Evolutionary conservation across 2,113 vertebrate species (phyloP), one percentile per base, ranked within the genome.

Genomic region (Copsychus sechellarum): DNA sequence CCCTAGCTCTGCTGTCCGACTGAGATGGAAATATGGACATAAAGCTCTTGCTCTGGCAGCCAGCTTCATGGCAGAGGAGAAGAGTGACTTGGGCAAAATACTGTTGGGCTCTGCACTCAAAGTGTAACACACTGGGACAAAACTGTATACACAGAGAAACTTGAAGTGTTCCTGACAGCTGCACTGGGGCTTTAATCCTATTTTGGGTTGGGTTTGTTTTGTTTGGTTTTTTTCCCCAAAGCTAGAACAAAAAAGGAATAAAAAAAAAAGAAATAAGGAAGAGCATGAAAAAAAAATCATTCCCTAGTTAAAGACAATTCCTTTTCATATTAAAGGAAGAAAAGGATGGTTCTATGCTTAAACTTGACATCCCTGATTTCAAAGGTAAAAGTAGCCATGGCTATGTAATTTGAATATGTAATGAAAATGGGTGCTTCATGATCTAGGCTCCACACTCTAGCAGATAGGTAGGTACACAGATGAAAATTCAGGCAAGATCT

Each of bases 121-220:
- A 6, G 6, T 45, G 22, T 48, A 25, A 53, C 14, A 7, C 0
- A 2, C 33, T 47, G 29, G 1, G 2, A n/a, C 24, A 47, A 60
- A 54, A 43, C 2, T 1, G 8, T 6, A 51, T 2, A 1, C 2
- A 1, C 31, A 42, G 43, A 38, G 51, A 28, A 61, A 48, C 19
- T 15, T 17, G 18, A 34, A 62, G 48, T 5, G 0, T 5, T 69
- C 70, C 71, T 19, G 25, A 50, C 28, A 78, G 14, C 42, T 33
- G 31, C 56, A 5, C 28, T 14, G 36, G 16, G 15, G 2, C 29
- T 85, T 56, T 9, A 12, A 6, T 31, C 45, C 45, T 90, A 0
- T 9, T 77, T 53, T 53, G 34, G 7, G 24, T 18, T 56, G 33
- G 11, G 47, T 7, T 26, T 28, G 14, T 34, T 40, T 18, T 58